Conservation (phyloP, 2,797 vertebrate genomes). For the Paedocypris micromegethes region DNA sequence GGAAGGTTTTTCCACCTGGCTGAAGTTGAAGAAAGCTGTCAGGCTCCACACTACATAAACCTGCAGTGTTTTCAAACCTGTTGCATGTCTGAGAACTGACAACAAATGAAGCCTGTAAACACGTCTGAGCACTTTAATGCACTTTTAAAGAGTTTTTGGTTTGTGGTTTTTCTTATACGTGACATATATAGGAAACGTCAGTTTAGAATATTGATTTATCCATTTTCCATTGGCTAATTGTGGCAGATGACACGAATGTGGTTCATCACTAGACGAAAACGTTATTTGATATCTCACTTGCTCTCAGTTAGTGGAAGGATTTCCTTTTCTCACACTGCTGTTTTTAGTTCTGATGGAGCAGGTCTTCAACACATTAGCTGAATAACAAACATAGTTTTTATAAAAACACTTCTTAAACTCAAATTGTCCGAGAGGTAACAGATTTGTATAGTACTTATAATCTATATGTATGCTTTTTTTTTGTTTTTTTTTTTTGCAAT, state of each 20-base stretch:
- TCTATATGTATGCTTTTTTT: too few species aligned
- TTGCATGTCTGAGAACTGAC: neutral
- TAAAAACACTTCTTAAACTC: too few species aligned
- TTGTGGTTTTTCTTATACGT: neutral
- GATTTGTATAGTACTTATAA: too few species aligned
- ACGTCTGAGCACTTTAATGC: neutral
- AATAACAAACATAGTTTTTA: too few species aligned
- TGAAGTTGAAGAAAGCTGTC: conserved; percentile 26
- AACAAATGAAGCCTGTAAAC: neutral
- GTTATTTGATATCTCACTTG: conserved; percentile 24
- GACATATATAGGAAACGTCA: neutral
- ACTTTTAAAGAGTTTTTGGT: neutral
- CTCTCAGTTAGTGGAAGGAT: conserved; percentile 21
- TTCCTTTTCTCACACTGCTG: conserved; percentile 48
- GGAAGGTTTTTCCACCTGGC: conserved; percentile 27
- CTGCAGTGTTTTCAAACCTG: conserved; percentile 47
- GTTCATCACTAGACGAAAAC: conserved; percentile 14
- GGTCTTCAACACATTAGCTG: conserved; percentile 15
- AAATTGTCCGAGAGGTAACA: too few species aligned
- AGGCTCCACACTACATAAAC: conserved; percentile 40
- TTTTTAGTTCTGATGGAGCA: conserved; percentile 53
- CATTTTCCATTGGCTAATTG: conserved; percentile 8
- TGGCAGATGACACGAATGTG: neutral
- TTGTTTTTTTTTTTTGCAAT: too few species aligned
- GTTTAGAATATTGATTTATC: conserved; percentile 12